Base-by-base conservation (phyloP, 2,113 vertebrate genomes). In the Manacus vitellinus region DNA sequence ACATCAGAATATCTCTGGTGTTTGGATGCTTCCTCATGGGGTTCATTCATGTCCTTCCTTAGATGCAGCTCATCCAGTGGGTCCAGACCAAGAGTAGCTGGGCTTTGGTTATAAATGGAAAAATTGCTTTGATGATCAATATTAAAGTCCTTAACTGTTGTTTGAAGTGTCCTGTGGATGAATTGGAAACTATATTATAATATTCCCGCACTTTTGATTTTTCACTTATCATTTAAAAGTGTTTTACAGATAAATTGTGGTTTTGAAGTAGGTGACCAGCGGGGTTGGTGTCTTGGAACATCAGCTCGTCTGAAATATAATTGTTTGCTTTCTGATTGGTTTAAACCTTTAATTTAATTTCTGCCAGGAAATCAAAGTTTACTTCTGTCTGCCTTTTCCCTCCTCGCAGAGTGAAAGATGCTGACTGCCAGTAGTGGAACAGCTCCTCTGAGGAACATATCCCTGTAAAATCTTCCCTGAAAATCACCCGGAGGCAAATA, bases 391-490 rank as follows among this genome's bases (percentile, higher is more conserved):
- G 65, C 87, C 17, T 71, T 39, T 39, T 97, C 95, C 96, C 6
- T 91, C 72, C 77, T 77, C 5, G 5, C 97, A 98, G 98, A 86
- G 85, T 97, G 90, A 92, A 96, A 98, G 95, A 98, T 98, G 98
- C 92, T 97, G 97, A 72, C 95, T 97, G 68, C 95, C 94, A 95
- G 33, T 94, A 83, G 93, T 59, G 93, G 95, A 95, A 63, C 92
- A 93, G 70, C 95, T 90, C 89, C 93, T 79, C 81, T 93, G 94
- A 94, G 97, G 97, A 97, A 94, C 93, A 44, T 2, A 85, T n/a
- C 94, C 87, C 95, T 97, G 8, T 97, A 94, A 94, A 97, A 96
- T 30, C 93, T 95, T 95, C 97, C 97, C 49, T 86, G 52, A 93
- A 46, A 93, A 83, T 92, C 94, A 82, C 89, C 95, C 9, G 46